phyloP scores from a whole-genome alignment of 2,113 vertebrate genomes.

The Rousettus leschenaultii region DNA sequence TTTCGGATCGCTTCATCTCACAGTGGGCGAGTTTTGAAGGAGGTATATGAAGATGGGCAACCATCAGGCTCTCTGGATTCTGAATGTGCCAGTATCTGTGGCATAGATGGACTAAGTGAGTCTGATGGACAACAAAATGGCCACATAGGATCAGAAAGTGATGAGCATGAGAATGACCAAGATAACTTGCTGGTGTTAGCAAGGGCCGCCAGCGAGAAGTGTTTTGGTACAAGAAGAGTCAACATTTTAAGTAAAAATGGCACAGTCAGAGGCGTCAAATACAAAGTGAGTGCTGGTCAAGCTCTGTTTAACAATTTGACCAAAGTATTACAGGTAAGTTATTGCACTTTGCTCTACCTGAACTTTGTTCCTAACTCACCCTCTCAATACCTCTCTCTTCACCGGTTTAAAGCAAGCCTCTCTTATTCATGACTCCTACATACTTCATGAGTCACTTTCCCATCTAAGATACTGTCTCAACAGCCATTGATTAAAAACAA shows the following conservation, averaged over 20 bases:
- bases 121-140: slow-evolving; percentile 83
- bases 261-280: slow-evolving; percentile 95
- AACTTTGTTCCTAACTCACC: not conserved
- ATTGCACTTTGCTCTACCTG: not conserved
- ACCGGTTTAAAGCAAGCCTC: not conserved
- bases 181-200: slow-evolving; percentile 90
- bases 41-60: slow-evolving; percentile 93
- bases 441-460: not conserved
- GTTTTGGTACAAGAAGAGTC: slow-evolving; percentile 90
- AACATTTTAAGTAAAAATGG: slow-evolving; percentile 98
- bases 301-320: slow-evolving; percentile 94
- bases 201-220: slow-evolving; percentile 87
- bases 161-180: slow-evolving; percentile 87
- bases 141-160: slow-evolving; percentile 85
- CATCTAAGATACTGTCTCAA: not conserved
- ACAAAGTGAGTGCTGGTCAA: slow-evolving; percentile 98
- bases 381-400: not conserved
- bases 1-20: slow-evolving; percentile 95
- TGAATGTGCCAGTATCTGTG: slow-evolving; percentile 91
- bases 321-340: slow-evolving; percentile 89
- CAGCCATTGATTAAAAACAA: not conserved
- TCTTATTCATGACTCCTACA: slow-evolving; percentile 6
- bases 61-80: slow-evolving; percentile 90
- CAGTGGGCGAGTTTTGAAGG: slow-evolving; percentile 94
- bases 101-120: slow-evolving; percentile 88